A percentile compares a stretch with the other conserved stretches of the same genome.
phyloP scores from a whole-genome alignment of 1,140 invertebrate genomes.

The Lucilia cuprina region DNA sequence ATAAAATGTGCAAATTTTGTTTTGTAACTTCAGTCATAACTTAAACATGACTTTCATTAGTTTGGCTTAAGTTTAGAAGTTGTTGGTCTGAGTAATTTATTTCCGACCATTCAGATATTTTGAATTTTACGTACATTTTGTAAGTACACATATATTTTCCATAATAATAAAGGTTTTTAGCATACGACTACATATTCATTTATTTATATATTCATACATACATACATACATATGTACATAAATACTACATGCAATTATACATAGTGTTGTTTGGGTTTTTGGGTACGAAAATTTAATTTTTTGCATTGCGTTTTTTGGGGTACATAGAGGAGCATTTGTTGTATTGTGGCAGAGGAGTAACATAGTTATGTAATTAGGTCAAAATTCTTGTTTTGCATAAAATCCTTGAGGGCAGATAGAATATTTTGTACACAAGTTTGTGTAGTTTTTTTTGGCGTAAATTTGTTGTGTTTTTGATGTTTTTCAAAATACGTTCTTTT shows the following conservation, averaged over 20 bases:
- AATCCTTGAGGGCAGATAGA: conserved; percentile 6
- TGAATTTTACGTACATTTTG: neutral
- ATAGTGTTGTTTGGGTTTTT: neutral
- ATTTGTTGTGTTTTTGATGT: neutral
- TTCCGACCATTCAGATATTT: neutral
- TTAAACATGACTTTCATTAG: neutral
- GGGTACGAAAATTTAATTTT: neutral
- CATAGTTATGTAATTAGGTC: conserved; percentile 10
- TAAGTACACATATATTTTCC: neutral
- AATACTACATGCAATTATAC: neutral
- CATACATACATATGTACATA: no score
- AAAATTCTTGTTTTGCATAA: conserved; percentile 12
- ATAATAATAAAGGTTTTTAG: neutral
- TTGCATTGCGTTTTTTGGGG: neutral
- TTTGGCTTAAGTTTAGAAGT: neutral
- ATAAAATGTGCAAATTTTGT: no score
- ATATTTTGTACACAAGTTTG: neutral
- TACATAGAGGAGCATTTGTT: neutral
- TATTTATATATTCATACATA: no score
- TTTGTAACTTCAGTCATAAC: neutral
- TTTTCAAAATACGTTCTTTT: neutral
- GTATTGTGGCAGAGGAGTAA: neutral
- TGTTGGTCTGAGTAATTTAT: neutral
- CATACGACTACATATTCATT: neutral
- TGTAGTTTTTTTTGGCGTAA: neutral